Evolutionary conservation across 2,113 vertebrate species (phyloP).

Genomic region (Montifringilla adamsi): DNA sequence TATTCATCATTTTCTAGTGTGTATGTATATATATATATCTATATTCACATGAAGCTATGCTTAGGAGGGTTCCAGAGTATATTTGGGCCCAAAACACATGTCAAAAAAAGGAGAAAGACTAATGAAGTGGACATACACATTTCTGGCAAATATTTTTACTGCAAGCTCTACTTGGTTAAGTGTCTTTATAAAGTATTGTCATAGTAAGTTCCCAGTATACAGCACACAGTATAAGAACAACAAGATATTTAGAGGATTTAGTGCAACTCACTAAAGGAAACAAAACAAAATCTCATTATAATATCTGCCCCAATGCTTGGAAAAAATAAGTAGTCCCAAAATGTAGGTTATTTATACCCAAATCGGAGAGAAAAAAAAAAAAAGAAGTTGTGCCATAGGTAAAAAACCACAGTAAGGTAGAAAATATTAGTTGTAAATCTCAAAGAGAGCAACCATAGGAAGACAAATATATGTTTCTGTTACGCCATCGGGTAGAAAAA

Average conservation of each 20-base stretch:
- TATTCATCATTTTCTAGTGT: accelerated
- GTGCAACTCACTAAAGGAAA: accelerated
- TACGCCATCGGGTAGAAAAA: accelerated
- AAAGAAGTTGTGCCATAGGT: accelerated
- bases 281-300: accelerated
- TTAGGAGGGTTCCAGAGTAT: accelerated
- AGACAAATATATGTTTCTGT: accelerated
- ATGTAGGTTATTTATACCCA: accelerated
- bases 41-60: accelerated
- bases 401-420: accelerated
- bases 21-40: accelerated
- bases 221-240: accelerated
- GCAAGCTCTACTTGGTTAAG: accelerated
- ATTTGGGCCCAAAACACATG: accelerated
- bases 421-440: accelerated
- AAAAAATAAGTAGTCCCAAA: accelerated
- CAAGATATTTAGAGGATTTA: accelerated
- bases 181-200: too few species aligned
- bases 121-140: accelerated
- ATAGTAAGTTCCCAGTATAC: accelerated
- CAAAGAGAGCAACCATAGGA: accelerated
- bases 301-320: accelerated
- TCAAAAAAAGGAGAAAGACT: background rate
- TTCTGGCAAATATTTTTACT: background rate
- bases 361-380: background rate